phyloP scores from a whole-genome alignment of 2,888 invertebrate species.

The Colostygia pectinataria region DNA sequence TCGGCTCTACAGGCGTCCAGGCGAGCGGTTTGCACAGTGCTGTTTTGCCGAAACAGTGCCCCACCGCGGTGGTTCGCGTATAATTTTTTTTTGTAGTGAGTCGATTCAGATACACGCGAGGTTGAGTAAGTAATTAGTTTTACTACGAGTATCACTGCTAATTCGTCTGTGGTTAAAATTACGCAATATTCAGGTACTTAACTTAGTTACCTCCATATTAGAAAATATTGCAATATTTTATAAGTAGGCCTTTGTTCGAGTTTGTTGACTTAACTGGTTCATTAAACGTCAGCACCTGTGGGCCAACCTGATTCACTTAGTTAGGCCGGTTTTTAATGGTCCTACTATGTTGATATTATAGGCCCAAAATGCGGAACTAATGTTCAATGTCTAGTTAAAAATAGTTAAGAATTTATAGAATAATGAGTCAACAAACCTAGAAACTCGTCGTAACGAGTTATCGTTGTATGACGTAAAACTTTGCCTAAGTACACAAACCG shows the following conservation, averaged over 20 bases:
- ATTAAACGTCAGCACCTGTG: not conserved
- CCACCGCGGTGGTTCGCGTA: too few species aligned
- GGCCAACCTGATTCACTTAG: not conserved
- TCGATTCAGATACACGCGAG: too few species aligned
- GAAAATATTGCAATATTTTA: not conserved
- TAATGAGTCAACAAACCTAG: not conserved
- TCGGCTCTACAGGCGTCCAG: too few species aligned
- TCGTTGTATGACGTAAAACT: constrained; percentile 15
- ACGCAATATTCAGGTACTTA: not conserved
- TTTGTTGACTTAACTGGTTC: constrained; percentile 8
- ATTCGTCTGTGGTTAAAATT: not conserved
- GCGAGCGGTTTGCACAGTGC: too few species aligned
- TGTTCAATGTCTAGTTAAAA: not conserved
- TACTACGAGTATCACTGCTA: not conserved
- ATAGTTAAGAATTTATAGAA: not conserved
- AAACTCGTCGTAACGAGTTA: constrained; percentile 5
- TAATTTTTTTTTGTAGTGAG: too few species aligned
- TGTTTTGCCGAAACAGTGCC: too few species aligned
- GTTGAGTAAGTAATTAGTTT: not conserved
- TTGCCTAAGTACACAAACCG: not conserved
- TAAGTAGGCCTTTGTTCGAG: not conserved
- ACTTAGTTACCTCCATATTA: not conserved
- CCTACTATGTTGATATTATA: constrained; percentile 18
- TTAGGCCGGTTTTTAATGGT: constrained; percentile 7
- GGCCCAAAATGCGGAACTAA: constrained; percentile 21